Conservation (phyloP, 2,888 invertebrate genomes). For the Theodoxus fluviatilis region DNA sequence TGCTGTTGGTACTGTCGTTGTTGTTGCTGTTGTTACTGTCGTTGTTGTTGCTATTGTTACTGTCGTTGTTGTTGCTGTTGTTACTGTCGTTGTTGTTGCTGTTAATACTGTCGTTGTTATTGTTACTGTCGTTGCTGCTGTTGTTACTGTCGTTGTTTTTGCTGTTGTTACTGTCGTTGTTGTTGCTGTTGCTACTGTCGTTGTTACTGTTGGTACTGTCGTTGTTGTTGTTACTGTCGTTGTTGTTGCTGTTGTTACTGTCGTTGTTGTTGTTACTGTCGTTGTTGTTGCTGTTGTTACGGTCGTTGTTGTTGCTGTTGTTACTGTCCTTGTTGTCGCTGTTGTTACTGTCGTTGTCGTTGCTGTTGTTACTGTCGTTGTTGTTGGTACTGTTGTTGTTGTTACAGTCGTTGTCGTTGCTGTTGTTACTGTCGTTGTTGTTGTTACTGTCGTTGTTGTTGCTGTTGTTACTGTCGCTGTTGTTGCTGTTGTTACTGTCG, state of each 20-base stretch:
- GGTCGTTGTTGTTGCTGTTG: slow-evolving; percentile 14
- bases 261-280: slow-evolving; percentile 2
- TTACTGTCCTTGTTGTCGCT: not conserved
- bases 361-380: slow-evolving; percentile 3
- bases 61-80: too few species aligned
- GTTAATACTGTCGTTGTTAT: too few species aligned
- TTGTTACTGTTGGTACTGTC: slow-evolving; percentile 1
- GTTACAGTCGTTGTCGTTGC: not conserved
- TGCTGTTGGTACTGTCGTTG: too few species aligned
- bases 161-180: not conserved
- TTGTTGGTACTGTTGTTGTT: not conserved
- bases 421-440: not conserved
- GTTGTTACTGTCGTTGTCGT: slow-evolving; percentile 6
- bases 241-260: not conserved
- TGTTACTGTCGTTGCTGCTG: too few species aligned
- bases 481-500: too few species aligned
- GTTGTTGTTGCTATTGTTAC: too few species aligned
- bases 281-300: slow-evolving; percentile 10
- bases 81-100: too few species aligned
- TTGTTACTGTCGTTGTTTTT: slow-evolving; percentile 3
- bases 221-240: too few species aligned
- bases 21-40: too few species aligned
- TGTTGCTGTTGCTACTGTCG: not conserved
- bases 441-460: slow-evolving; percentile 3
- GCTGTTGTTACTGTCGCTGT: not conserved